These are phyloP conservation scores for Drosophila serrata DNA, from an alignment of 1,140 invertebrate genomes.

Conservation along the genomic window DNA sequence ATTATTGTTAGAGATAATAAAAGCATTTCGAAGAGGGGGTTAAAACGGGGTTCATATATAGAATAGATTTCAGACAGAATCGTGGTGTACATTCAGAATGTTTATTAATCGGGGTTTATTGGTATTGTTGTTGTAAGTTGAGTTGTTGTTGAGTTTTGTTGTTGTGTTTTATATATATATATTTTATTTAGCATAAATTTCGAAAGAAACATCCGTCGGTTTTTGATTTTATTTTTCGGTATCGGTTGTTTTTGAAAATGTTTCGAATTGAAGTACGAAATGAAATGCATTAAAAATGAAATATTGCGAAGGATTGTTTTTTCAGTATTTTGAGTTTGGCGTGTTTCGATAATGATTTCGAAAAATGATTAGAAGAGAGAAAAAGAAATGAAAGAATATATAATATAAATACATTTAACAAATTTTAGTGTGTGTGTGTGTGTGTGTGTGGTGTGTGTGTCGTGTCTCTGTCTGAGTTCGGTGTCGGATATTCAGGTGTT, in stretches of 20 bases:
- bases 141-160: slow-evolving; percentile 67
- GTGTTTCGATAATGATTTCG: slow-evolving; percentile 82
- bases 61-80: slow-evolving; percentile 67
- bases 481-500: slow-evolving; percentile 42
- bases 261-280: slow-evolving; percentile 75
- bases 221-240: slow-evolving; percentile 19
- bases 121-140: slow-evolving; percentile 63
- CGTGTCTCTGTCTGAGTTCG: slow-evolving; percentile 48
- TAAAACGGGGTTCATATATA: slow-evolving; percentile 54
- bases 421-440: slow-evolving; percentile 73
- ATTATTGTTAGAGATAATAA: slow-evolving; percentile 75
- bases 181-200: slow-evolving; percentile 39
- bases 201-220: slow-evolving; percentile 47
- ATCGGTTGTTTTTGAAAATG: slow-evolving; percentile 48
- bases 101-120: slow-evolving; percentile 44
- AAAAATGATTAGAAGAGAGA: slow-evolving; percentile 85
- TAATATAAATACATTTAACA: slow-evolving; percentile 85
- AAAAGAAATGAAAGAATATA: slow-evolving; percentile 85
- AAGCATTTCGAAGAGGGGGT: slow-evolving; percentile 69
- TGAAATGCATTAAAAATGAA: slow-evolving; percentile 81
- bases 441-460: slow-evolving; percentile 23
- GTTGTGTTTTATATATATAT: slow-evolving; percentile 40
- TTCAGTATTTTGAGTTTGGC: slow-evolving; percentile 52
- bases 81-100: slow-evolving; percentile 75
- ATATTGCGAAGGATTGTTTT: slow-evolving; percentile 55